Conservation (phyloP, 2,888 invertebrate genomes). For the Chirona hameri region DNA sequence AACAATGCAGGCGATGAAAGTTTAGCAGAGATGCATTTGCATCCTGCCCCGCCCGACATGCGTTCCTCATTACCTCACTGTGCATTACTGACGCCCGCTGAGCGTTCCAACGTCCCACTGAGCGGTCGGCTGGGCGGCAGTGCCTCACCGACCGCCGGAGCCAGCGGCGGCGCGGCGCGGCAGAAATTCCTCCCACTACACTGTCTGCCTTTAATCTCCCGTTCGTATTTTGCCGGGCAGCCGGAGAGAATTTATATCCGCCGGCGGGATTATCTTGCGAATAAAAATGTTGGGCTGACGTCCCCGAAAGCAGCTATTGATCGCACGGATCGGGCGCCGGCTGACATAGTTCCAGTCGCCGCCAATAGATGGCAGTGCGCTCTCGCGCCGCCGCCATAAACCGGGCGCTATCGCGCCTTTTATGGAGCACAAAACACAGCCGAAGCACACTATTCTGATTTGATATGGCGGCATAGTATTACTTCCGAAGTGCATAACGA, state of each 20-base stretch:
- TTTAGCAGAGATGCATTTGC: too few relatives aligned
- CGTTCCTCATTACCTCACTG: too few relatives aligned
- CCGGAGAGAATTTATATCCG: constrained; percentile 7
- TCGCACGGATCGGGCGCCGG: background rate
- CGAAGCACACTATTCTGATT: background rate
- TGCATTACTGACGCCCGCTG: too few relatives aligned
- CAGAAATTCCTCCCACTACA: background rate
- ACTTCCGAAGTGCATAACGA: constrained; percentile 3
- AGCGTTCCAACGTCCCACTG: too few relatives aligned
- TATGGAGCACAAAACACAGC: background rate
- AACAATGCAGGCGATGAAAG: too few relatives aligned
- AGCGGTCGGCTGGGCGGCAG: too few relatives aligned
- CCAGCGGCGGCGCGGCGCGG: background rate
- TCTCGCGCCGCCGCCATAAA: background rate
- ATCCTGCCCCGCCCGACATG: too few relatives aligned
- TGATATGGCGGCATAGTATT: background rate
- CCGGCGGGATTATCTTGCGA: constrained; percentile 27
- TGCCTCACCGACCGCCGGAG: background rate
- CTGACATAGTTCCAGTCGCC: background rate
- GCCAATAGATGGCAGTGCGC: constrained; percentile 6
- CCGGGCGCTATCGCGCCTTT: background rate
- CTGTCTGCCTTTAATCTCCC: constrained; percentile 24
- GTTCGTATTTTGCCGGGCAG: constrained; percentile 14
- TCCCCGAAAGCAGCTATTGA: constrained; percentile 13
- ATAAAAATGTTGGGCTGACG: constrained; percentile 27